phyloP scores from a whole-genome alignment of 1,140 invertebrate species.

The Pseudobourletiella spinata region DNA sequence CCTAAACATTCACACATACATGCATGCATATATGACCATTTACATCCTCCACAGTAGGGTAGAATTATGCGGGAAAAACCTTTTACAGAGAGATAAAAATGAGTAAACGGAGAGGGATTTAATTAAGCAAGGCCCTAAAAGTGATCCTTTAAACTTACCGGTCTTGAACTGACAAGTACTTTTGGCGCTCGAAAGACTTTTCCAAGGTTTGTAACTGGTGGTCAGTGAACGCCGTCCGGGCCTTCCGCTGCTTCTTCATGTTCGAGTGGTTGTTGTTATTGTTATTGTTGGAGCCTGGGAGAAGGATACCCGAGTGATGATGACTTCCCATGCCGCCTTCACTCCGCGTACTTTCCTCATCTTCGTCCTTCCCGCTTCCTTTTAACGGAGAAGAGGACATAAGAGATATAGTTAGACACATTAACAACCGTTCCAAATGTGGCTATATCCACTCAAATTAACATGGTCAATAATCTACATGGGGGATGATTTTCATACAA shows the following conservation, averaged over 20 bases:
- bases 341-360: slow-evolving; percentile 32
- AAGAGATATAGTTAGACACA: too few species aligned
- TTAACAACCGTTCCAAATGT: too few species aligned
- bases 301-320: slow-evolving; percentile 22
- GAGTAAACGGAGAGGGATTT: too few species aligned
- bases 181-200: slow-evolving; percentile 95
- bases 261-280: slow-evolving; percentile 29
- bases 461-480: too few species aligned
- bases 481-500: too few species aligned
- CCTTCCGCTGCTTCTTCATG: slow-evolving; percentile 90
- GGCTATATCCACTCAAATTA: too few species aligned
- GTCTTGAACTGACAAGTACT: slow-evolving; percentile 97
- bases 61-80: too few species aligned
- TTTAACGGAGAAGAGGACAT: background rate
- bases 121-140: too few species aligned
- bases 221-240: slow-evolving; percentile 96
- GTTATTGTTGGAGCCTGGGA: slow-evolving; percentile 23
- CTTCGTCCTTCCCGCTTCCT: slow-evolving; percentile 33
- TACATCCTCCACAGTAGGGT: too few species aligned
- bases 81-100: too few species aligned
- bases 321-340: slow-evolving; percentile 26
- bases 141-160: slow-evolving; percentile 36
- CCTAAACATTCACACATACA: too few species aligned
- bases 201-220: slow-evolving; percentile 94
- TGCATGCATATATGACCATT: too few species aligned